Conservation (phyloP, 2,888 invertebrate species). For the Hipparchia sbordonii region DNA sequence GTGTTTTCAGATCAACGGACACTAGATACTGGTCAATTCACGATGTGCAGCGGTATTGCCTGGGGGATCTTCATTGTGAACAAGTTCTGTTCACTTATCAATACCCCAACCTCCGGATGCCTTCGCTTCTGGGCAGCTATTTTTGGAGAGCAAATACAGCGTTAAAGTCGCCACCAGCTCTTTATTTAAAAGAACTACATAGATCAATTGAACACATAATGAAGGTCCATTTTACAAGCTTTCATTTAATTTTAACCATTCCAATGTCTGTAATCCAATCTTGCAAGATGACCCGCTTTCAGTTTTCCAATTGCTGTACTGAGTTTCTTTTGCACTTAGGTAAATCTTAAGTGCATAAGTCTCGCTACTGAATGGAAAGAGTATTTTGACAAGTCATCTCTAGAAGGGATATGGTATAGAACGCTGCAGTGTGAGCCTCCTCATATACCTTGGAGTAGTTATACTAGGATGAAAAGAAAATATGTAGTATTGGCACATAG, state of each 20-base stretch:
- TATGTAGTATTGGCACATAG: no score
- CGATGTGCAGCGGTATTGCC: constrained; percentile 67
- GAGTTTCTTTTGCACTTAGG: no score
- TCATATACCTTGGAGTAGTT: no score
- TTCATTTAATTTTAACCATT: neutral
- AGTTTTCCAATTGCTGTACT: no score
- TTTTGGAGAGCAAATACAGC: constrained; percentile 63
- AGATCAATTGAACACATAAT: constrained; percentile 58
- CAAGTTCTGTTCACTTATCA: constrained; percentile 65
- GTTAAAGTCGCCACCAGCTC: constrained; percentile 52
- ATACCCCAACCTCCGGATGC: constrained; percentile 65
- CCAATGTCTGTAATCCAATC: no score
- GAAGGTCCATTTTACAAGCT: constrained; percentile 51
- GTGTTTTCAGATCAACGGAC: constrained; percentile 54
- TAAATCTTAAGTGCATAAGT: no score
- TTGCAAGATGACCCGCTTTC: no score
- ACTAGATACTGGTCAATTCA: constrained; percentile 67
- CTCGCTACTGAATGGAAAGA: no score
- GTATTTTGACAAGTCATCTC: no score
- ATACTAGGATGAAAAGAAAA: no score
- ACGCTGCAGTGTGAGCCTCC: no score
- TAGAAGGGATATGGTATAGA: no score
- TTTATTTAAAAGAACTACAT: constrained; percentile 59
- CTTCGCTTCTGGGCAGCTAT: constrained; percentile 54
- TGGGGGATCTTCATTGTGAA: constrained; percentile 65